Evolutionary conservation across 2,113 vertebrate genomes (phyloP).

Genomic region (Ibidorhyncha struthersii): DNA sequence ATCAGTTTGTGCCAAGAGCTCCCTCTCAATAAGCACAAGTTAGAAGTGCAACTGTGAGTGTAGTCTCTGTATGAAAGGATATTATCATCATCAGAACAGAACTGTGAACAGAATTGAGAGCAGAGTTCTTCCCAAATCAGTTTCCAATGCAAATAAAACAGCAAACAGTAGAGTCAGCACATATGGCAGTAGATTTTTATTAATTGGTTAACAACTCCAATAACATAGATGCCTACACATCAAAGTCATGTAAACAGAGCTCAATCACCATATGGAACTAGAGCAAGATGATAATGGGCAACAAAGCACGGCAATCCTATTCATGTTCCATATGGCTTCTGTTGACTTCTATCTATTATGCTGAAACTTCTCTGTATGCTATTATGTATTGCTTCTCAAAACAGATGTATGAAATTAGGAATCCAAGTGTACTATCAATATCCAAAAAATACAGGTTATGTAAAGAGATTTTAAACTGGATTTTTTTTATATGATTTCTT

Average conservation of each 20-base stretch:
- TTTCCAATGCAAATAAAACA: not conserved
- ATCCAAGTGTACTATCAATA: not conserved
- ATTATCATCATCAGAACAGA: not conserved
- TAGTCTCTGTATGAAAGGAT: not conserved
- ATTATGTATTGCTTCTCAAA: not conserved
- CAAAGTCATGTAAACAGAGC: conserved; percentile 28
- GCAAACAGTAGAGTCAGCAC: not conserved
- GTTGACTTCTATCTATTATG: not conserved
- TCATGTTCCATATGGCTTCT: conserved; percentile 16
- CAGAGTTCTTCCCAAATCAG: not conserved
- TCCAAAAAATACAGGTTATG: not conserved
- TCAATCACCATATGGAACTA: conserved; percentile 27
- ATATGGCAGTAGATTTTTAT: conserved; percentile 28
- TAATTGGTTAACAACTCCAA: conserved; percentile 27
- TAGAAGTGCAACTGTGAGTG: not conserved
- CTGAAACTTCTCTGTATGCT: not conserved
- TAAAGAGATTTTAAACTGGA: not conserved
- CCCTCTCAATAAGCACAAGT: not conserved
- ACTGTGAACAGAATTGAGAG: not conserved
- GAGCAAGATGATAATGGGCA: not conserved
- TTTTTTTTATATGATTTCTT: not conserved
- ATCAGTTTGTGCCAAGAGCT: not conserved
- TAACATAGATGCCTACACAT: not conserved
- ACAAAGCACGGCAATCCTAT: not conserved
- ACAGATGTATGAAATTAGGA: not conserved